Conservation (phyloP, 2,888 invertebrate species). For the Leistus spinibarbis region DNA sequence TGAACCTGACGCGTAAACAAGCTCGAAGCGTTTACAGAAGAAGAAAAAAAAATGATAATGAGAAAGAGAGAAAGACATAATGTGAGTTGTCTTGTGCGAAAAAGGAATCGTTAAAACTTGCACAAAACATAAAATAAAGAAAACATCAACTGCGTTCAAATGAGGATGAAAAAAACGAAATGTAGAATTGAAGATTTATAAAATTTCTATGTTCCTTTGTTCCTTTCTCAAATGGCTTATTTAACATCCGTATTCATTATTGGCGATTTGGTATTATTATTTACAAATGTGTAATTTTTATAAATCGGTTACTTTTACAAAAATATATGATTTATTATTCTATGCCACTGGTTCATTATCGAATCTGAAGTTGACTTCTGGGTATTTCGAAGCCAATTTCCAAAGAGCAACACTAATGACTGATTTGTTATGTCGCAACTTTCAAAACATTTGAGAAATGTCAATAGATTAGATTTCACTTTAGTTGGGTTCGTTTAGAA, state of each 20-base stretch:
- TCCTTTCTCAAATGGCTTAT: neutral
- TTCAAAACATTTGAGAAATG: neutral
- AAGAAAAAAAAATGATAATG: neutral
- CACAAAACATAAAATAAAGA: neutral
- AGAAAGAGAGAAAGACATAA: neutral
- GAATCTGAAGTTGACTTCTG: neutral
- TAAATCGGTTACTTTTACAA: too few relatives aligned
- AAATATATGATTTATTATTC: too few relatives aligned
- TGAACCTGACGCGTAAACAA: slow-evolving; percentile 19
- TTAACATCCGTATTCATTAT: too few relatives aligned
- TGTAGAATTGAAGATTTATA: neutral
- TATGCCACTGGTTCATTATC: too few relatives aligned
- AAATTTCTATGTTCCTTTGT: neutral
- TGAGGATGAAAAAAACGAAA: neutral
- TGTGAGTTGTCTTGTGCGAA: neutral
- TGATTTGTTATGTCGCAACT: neutral
- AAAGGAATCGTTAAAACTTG: neutral
- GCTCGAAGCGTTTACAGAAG: neutral
- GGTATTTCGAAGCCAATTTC: neutral
- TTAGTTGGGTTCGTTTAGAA: neutral
- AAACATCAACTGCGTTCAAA: neutral
- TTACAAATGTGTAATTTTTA: too few relatives aligned
- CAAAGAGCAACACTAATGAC: neutral
- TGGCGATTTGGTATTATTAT: too few relatives aligned
- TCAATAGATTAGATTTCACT: neutral